A percentile compares a stretch with the other conserved stretches of the same genome.
phyloP scores from a whole-genome alignment of 1,140 invertebrate species.

The Brachionus paranguensis region DNA sequence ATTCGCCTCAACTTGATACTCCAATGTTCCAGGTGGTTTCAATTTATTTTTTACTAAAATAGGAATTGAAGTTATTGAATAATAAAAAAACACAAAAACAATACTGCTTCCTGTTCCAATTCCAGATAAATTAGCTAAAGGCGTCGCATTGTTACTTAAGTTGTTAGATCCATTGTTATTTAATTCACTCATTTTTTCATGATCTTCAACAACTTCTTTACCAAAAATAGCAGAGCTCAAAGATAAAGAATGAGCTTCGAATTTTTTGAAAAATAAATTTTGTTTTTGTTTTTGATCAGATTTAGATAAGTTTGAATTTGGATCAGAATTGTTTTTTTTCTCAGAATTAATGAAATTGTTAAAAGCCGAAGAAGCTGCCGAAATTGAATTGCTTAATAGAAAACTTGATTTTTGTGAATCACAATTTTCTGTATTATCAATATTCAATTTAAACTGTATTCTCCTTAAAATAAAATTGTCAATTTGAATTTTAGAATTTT shows the following conservation, averaged over 20 bases:
- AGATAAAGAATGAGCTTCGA: conserved; percentile 26
- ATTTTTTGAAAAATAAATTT: conserved; percentile 29
- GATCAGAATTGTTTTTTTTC: background rate
- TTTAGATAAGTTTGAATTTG: background rate
- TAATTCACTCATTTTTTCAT: background rate
- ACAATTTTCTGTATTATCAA: background rate
- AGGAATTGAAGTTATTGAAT: too few species aligned
- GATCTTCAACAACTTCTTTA: background rate
- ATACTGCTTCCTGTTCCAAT: too few species aligned
- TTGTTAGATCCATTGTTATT: background rate
- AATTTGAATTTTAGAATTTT: background rate
- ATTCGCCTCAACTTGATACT: conserved; percentile 9
- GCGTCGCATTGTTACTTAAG: background rate
- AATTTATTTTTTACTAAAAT: background rate
- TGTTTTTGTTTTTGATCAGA: background rate
- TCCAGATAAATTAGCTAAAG: background rate
- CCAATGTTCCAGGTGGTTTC: conserved; percentile 18
- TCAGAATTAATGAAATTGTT: background rate
- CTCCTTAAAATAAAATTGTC: background rate
- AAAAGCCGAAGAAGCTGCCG: background rate
- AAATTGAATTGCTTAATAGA: background rate
- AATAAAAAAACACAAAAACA: too few species aligned
- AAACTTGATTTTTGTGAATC: background rate
- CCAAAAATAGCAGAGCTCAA: background rate
- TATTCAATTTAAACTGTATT: background rate